phyloP scores from a whole-genome alignment of 92 coral and sea anemone genomes.

The Siderastrea radians region DNA sequence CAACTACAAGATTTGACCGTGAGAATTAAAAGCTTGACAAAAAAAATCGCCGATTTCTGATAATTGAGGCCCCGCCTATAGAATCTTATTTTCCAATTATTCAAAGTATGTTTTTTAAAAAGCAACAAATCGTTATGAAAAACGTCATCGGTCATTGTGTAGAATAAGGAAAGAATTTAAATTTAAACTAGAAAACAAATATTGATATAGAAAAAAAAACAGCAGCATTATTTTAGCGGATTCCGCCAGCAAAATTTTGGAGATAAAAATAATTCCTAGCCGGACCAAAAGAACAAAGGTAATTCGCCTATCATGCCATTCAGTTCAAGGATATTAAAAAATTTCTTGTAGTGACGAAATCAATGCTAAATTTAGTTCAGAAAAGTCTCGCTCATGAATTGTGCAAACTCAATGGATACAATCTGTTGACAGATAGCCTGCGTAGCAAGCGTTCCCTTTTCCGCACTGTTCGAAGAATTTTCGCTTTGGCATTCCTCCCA shows the following conservation, averaged over 20 bases:
- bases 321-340: no score
- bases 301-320: no score
- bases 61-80: constrained; percentile 15
- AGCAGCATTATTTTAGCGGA: neutral
- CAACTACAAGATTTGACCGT: neutral
- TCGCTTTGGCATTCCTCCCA: no score
- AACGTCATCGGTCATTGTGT: neutral
- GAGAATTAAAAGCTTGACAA: neutral
- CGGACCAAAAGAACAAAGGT: no score
- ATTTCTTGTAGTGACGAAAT: no score
- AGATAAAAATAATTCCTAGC: neutral
- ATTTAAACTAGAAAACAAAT: neutral
- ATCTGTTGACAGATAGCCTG: no score
- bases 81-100: constrained; percentile 10
- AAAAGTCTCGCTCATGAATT: no score
- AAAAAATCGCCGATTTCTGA: constrained; percentile 8
- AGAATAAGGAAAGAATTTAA: neutral
- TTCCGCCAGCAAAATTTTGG: neutral
- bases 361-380: no score
- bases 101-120: constrained; percentile 4
- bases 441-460: no score
- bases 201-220: neutral
- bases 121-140: neutral
- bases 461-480: no score
- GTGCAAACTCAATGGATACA: no score